Evolutionary conservation across 2,797 vertebrate genomes (phyloP), one percentile per base, ranked within the genome.

Genomic region (Falco columbarius): DNA sequence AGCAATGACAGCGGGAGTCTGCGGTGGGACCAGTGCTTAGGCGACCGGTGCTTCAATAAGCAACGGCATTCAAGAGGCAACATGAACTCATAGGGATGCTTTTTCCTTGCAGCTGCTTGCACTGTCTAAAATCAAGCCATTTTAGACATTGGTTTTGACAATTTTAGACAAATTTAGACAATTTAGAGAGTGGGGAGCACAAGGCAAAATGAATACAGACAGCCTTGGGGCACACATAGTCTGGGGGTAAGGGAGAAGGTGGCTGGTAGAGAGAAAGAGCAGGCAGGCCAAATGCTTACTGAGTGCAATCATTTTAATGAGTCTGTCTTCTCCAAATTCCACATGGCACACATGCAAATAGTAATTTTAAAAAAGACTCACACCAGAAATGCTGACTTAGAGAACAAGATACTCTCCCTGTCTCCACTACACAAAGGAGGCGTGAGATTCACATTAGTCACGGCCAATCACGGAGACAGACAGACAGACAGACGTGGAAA

Each of bases 231-330:
- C 8, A 65, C n/a, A 56, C 20, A 6, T 32, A 20, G 26, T 34
- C 58, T 27, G 3, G 1, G 44, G 18, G 12, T 12, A 66, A 66
- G 24, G 68, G 54, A 58, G 32, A 47, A 65, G 46, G 68, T 11
- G 3, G 46, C 10, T 58, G 18, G 62, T 40, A 34, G 52, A 62
- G 30, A 19, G 46, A 95, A 93, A 83, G 36, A 89, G 55, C 44
- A 86, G n/a, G 7, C 14, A 7, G 56, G 51, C 12, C 65, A 84
- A 84, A 63, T 11, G 18, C 62, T 92, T 71, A 82, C n/a, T 8
- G 54, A 95, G 70, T 55, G 75, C 81, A 83, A 86, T 86, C 86
- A 71, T 80, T 97, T 97, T 97, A 97, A 97, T 97, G 42, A 11
- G 62, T 79, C 81, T 52, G 24, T 81, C 65, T 66, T 92, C 87